phyloP scores from a whole-genome alignment of 2,888 invertebrate species.

The Campoplex nolae region DNA sequence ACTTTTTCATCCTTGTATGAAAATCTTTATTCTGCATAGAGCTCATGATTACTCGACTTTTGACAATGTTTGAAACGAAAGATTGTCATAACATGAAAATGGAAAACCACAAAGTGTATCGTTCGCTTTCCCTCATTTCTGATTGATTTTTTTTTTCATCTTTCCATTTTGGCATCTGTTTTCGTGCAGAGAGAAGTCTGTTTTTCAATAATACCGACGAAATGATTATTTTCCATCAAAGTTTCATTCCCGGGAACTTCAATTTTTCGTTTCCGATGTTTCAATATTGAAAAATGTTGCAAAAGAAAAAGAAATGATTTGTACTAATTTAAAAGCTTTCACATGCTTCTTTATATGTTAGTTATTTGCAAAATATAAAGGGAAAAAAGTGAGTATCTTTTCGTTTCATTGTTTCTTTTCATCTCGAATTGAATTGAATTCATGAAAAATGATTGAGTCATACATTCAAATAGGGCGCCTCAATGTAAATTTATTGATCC shows the following conservation, averaged over 20 bases:
- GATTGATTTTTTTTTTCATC: neutral
- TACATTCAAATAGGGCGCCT: neutral
- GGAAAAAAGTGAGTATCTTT: neutral
- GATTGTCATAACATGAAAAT: constrained; percentile 13
- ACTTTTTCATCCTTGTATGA: neutral
- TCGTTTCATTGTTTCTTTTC: neutral
- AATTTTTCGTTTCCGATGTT: neutral
- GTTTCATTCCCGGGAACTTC: neutral
- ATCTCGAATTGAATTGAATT: neutral
- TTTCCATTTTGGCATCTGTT: constrained; percentile 2
- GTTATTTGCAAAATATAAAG: neutral
- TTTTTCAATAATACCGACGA: neutral
- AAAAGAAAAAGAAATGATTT: neutral
- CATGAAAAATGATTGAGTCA: neutral
- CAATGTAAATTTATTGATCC: constrained; percentile 3
- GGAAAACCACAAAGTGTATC: neutral
- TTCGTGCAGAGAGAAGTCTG: neutral
- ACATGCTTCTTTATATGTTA: neutral
- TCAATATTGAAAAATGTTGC: neutral
- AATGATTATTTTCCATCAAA: neutral
- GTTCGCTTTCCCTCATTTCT: neutral
- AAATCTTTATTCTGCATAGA: neutral
- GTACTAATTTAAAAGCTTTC: neutral
- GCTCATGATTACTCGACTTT: neutral
- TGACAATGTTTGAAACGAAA: constrained; percentile 31